Evolutionary conservation across 1,140 invertebrate genomes (phyloP).

Genomic region (Apis mellifera): Amel_HAv3.1 CM009943.2:3378501-3379000

Average conservation of each 20-base stretch:
- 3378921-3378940: rapidly evolving
- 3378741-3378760: constrained; percentile 80
- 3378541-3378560: too few species aligned
- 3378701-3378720: constrained; percentile 78
- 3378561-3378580: too few species aligned
- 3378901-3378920: too few species aligned
- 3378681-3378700: constrained; percentile 57
- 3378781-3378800: constrained; percentile 52
- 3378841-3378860: constrained; percentile 42
- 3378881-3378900: too few species aligned
- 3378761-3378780: constrained; percentile 79
- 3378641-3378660: too few species aligned
- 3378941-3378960: too few species aligned
- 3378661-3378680: background rate
- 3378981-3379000: constrained; percentile 33
- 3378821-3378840: constrained; percentile 37
- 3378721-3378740: constrained; percentile 78
- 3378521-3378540: too few species aligned
- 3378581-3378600: background rate
- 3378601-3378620: too few species aligned
- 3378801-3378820: background rate
- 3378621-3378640: too few species aligned
- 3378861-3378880: constrained; percentile 44
- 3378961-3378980: constrained; percentile 37
- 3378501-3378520: constrained; percentile 28